Base-by-base conservation (phyloP, 2,113 vertebrate genomes). In the Anas platyrhynchos region DNA sequence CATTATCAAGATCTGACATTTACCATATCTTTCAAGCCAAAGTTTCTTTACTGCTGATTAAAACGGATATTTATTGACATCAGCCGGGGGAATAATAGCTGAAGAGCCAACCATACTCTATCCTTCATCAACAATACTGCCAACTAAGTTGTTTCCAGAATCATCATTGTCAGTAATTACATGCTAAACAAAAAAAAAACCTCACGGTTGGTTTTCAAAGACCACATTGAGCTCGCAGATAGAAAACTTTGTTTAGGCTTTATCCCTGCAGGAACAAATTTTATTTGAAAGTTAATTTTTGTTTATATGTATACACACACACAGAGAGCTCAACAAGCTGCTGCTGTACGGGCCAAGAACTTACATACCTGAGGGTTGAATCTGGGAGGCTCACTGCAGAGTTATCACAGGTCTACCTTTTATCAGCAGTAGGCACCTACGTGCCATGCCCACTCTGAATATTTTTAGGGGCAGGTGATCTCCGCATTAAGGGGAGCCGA, bases 41-140 rank as follows among this genome's bases (percentile, higher is more conserved):
- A 94, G 74, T 93, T 97, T 94, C 96, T 95, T 96, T 96, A 92
- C 81, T 94, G 94, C 48, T 94, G 93, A 96, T 96, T 96, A 92
- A 94, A 97, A 95, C 83, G 93, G 83, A 22, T 96, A 96, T 96
- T 97, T 97, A 97, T 96, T 93, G 94, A 96, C 95, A 96, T 86
- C 85, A 96, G 95, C 56, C 92, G 78, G 83, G 74, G 88, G 87
- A 95, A 91, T 96, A 96, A 96, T 69, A 97, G 95, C 80, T 86
- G 63, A 93, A 95, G 91, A 95, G 91, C 85, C 94, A 96, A 91
- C 86, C 77, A 94, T 95, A 93, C 93, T 96, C 93, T 89, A 48
- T 87, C 88, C 90, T 96, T 96, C 93, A 95, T 80, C 94, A 97
- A 94, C 88, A 96, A 95, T 93, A 96, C 52, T 94, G 96, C 94